A percentile compares a stretch with the other conserved stretches of the same genome.
These are phyloP conservation scores for Phengaris alcon DNA, from an alignment of 2,888 invertebrate genomes.

Conservation along the genomic window DNA sequence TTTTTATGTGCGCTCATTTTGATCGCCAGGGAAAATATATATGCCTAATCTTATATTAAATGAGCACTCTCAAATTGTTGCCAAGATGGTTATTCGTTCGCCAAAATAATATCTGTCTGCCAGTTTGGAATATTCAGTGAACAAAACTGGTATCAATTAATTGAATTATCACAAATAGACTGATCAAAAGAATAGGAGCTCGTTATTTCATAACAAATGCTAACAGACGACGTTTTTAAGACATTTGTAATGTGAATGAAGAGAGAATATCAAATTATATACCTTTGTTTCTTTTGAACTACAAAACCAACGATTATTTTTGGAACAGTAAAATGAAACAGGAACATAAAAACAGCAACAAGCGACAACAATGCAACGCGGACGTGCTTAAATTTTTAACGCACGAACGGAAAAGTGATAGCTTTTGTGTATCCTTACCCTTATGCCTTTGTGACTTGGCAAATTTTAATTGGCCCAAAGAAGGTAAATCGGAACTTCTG, in stretches of 20 bases:
- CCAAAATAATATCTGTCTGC: too few species aligned
- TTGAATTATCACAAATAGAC: neutral
- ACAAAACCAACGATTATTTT: neutral
- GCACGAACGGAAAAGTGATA: neutral
- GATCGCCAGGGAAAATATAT: too few species aligned
- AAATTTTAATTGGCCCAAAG: conserved; percentile 20
- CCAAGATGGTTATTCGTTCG: too few species aligned
- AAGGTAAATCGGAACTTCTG: neutral
- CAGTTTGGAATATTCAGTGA: too few species aligned
- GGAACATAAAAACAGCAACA: neutral
- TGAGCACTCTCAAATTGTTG: too few species aligned
- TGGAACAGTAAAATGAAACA: neutral
- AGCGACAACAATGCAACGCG: neutral
- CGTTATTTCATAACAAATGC: neutral
- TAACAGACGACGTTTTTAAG: neutral
- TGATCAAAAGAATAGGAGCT: neutral
- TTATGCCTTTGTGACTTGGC: neutral
- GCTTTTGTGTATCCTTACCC: neutral
- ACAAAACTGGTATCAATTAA: too few species aligned
- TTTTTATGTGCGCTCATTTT: too few species aligned
- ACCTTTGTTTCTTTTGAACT: conserved; percentile 17
- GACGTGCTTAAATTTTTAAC: neutral
- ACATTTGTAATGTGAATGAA: neutral
- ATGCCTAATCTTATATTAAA: too few species aligned
- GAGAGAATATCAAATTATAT: conserved; percentile 2